Evolutionary conservation across 2,888 invertebrate genomes (phyloP).

Genomic region (Anarsia innoxiella): DNA sequence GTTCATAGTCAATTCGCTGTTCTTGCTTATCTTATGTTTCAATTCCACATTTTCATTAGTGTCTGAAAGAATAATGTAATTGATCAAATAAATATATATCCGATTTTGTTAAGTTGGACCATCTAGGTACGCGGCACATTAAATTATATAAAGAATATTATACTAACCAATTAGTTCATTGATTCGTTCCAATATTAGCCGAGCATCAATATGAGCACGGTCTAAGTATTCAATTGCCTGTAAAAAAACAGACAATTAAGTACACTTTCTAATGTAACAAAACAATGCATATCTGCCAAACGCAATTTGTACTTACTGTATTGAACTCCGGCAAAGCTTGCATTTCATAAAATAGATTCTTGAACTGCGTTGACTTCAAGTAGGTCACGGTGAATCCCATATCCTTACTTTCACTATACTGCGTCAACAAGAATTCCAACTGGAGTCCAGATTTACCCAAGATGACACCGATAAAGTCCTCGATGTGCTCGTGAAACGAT

Average conservation of each 20-base stretch:
- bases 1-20: neutral
- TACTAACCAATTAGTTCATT: constrained; percentile 6
- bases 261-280: neutral
- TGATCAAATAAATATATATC: neutral
- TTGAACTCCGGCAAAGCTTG: constrained; percentile 3
- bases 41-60: constrained; percentile 1
- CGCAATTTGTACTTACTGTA: constrained; percentile 3
- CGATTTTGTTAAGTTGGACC: neutral
- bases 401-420: constrained; percentile 4
- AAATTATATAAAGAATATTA: no score
- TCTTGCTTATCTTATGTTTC: constrained; percentile 1
- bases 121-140: neutral
- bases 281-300: neutral
- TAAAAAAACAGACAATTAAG: no score
- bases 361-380: constrained; percentile 1
- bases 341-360: neutral
- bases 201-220: neutral
- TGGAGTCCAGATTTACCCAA: constrained; percentile 2
- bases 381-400: constrained; percentile 1
- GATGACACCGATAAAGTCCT: constrained; percentile 7
- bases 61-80: neutral
- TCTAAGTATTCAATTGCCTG: constrained; percentile 1
- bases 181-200: neutral
- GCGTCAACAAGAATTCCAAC: constrained; percentile 1
- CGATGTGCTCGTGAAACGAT: constrained; percentile 33